Base-by-base conservation (phyloP, 2,113 vertebrate genomes). In the Natator depressus region DNA sequence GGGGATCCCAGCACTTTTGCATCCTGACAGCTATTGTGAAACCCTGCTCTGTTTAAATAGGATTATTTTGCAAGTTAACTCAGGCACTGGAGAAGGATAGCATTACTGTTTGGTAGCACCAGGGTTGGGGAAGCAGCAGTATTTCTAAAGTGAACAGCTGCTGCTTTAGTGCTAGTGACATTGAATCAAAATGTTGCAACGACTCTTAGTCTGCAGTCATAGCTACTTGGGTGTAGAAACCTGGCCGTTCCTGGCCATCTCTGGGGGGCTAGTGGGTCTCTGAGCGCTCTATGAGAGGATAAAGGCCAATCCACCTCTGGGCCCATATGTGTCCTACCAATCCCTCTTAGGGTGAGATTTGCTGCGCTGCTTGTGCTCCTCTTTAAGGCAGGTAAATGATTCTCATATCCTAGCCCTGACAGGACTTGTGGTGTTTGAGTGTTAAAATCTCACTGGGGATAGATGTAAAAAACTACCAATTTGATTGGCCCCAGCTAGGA, bases 1-100 rank as follows among this genome's bases (percentile, higher is more conserved):
- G n/a, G 4, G 53, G 16, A 65, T 8, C 65, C 65, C 65, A 69
- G 1, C 0, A 0, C 4, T 92, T 54, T 5, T 2, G 1, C 1
- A 1, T n/a, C 49, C 6, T 50, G 82, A 5, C 19, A 9, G n/a
- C 6, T 6, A n/a, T 93, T 83, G n/a, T 8, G 10, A 69, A 8
- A 80, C 8, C 31, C 22, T 50, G 17, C 9, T 0, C 9, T 17
- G 42, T 31, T 53, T 50, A 38, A 46, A 76, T 24, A 75, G 22
- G 69, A 12, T 75, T 42, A 25, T 46, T 76, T 46, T 76, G 42
- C 20, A n/a, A 69, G 35, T 35, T 14, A 35, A 19, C 65, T 69
- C 16, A 3, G 12, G 31, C 17, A n/a, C 35, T n/a, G 35, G n/a
- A n/a, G 20, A 69, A 69, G 35, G 35, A 69, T 2, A 35, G 62